Evolutionary conservation across 1,140 invertebrate species (phyloP).

Genomic region (Gryon sp.): DNA sequence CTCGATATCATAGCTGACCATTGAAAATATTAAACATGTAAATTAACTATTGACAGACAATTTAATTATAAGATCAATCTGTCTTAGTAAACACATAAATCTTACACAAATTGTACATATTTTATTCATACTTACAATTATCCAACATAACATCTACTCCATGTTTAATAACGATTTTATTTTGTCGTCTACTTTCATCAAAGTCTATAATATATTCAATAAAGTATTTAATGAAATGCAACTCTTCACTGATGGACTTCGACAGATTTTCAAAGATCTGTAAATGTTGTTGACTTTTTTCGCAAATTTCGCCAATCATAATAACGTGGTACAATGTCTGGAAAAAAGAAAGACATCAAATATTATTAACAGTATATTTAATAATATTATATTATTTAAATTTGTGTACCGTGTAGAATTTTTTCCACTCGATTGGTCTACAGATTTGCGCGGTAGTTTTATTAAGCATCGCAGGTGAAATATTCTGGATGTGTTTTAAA

Average conservation of each 20-base stretch:
- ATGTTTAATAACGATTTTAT: slow-evolving; percentile 84
- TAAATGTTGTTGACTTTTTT: slow-evolving; percentile 73
- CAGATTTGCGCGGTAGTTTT: slow-evolving; percentile 80
- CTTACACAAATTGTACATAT: too few relatives aligned
- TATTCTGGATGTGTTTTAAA: slow-evolving; percentile 81
- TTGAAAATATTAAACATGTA: too few relatives aligned
- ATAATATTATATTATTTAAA: not conserved
- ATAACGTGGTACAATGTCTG: slow-evolving; percentile 85
- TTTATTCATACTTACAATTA: slow-evolving; percentile 82
- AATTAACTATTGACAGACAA: too few relatives aligned
- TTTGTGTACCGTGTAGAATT: slow-evolving; percentile 80
- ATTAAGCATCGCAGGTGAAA: slow-evolving; percentile 73
- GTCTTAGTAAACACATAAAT: slow-evolving; percentile 12
- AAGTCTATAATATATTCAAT: slow-evolving; percentile 84
- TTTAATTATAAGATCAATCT: too few relatives aligned
- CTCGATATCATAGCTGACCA: too few relatives aligned
- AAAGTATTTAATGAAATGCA: slow-evolving; percentile 81
- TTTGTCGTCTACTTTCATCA: slow-evolving; percentile 82
- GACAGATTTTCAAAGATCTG: slow-evolving; percentile 81
- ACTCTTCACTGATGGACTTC: slow-evolving; percentile 80
- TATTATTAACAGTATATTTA: slow-evolving; percentile 17
- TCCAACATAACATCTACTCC: slow-evolving; percentile 86
- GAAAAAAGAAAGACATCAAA: slow-evolving; percentile 71
- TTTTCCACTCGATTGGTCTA: slow-evolving; percentile 84
- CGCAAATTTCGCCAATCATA: slow-evolving; percentile 83